Percentiles rank a stretch among this genome's conserved stretches.
phyloP scores from a whole-genome alignment of 1,140 invertebrate genomes.

The Drosophila bocqueti region DNA sequence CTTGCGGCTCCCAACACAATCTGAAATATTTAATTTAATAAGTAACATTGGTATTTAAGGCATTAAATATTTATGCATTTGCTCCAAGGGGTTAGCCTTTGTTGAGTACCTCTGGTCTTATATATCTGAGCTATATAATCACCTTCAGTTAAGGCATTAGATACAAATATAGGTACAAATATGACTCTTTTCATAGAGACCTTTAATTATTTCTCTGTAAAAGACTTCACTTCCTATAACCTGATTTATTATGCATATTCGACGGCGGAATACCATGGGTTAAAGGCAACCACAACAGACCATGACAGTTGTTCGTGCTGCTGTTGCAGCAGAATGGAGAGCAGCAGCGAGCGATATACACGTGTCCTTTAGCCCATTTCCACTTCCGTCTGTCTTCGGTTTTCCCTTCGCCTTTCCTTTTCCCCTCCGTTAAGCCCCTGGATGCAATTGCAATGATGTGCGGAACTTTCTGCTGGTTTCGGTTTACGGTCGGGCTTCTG shows the following conservation, averaged over 20 bases:
- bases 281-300: constrained; percentile 32
- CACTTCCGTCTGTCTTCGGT: constrained; percentile 36
- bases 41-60: neutral
- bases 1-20: neutral
- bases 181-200: neutral
- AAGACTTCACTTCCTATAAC: neutral
- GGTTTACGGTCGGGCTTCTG: constrained; percentile 32
- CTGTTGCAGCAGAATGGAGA: constrained; percentile 23
- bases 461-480: constrained; percentile 32
- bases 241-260: constrained; percentile 1
- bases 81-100: too few species aligned
- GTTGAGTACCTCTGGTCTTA: neutral
- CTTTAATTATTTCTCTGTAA: neutral
- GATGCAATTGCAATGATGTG: constrained; percentile 59
- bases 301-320: constrained; percentile 38
- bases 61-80: constrained; percentile 1
- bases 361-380: constrained; percentile 50
- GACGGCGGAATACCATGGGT: constrained; percentile 1
- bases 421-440: neutral
- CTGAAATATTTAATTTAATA: constrained; percentile 18
- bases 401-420: neutral
- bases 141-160: neutral
- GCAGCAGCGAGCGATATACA: constrained; percentile 30
- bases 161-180: too few species aligned
- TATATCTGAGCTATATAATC: neutral